Evolutionary conservation across 1,140 invertebrate genomes (phyloP).

Genomic region (Brevipalpus yothersi): DNA sequence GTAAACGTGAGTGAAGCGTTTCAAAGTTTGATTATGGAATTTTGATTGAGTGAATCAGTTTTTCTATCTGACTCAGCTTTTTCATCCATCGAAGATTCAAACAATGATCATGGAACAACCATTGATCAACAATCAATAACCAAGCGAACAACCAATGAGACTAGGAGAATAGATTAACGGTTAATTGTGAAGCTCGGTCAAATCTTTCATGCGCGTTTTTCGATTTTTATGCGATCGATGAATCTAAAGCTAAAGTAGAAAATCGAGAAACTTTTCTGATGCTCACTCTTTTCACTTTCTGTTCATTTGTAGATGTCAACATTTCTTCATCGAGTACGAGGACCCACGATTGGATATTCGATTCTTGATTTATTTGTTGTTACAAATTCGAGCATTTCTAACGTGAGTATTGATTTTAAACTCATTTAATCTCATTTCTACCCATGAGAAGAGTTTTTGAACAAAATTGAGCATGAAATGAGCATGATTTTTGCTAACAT

Average conservation of each 20-base stretch:
- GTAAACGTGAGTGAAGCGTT: constrained; percentile 9
- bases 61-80: not conserved
- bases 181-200: no score
- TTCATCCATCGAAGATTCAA: not conserved
- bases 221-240: not conserved
- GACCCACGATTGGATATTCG: constrained; percentile 11
- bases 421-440: not conserved
- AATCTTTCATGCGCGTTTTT: no score
- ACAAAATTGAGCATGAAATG: not conserved
- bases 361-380: constrained; percentile 11
- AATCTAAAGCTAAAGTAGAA: not conserved
- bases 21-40: no score
- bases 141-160: no score
- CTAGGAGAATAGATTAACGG: no score
- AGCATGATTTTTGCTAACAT: not conserved
- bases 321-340: constrained; percentile 11
- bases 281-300: not conserved
- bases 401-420: constrained; percentile 6
- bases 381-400: constrained; percentile 10
- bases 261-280: not conserved
- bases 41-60: no score
- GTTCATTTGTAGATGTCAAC: constrained; percentile 8
- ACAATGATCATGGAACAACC: not conserved
- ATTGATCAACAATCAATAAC: not conserved
- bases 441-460: not conserved